Evolutionary conservation across 2,797 vertebrate genomes (phyloP), one percentile per base, ranked within the genome.

Genomic region (Mycteria americana): DNA sequence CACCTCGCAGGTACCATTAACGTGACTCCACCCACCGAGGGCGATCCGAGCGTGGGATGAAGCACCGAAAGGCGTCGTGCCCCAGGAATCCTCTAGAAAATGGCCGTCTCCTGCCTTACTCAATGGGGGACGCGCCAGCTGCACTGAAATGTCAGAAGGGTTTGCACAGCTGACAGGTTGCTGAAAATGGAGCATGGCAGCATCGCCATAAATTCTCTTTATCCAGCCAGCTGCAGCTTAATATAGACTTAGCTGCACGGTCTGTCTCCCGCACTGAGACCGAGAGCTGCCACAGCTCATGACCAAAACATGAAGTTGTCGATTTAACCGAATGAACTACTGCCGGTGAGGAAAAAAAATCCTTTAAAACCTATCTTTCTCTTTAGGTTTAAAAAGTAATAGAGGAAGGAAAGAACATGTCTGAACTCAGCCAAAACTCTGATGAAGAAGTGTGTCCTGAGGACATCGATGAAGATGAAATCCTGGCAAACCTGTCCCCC

Each of bases 401-500:
- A 88, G 62, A 83, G 73, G 65, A 69, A 86, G 43, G 37, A 86
- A 91, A 28, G 31, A 97, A 89, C 50, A 98, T 98, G 98, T 98
- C 98, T 24, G 98, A 98, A 17, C 94, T 97, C 18, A 95, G 98
- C 88, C 97, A 97, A 70, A 97, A 97, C 80, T 98, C 98, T 0
- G 98, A 98, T 2, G 94, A 93, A 97, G 99, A 98, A 1, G n/a
- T 95, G 28, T 92, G 94, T 54, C 89, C 92, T 0, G 99, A 98
- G 69, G 99, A 99, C 69, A 98, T 99, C 1, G 98, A 99, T 62
- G 99, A 99, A 94, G 99, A 99, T 96, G 98, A 99, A 96, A 98
- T 99, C 97, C 98, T 99, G 94, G 99, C 99, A 48, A 99, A 98
- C 95, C 97, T 99, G 73, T 99, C 99, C 30, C 98, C 99, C 0